These are phyloP conservation scores for Drosophila albomicans DNA, from an alignment of 1,140 invertebrate species.

Conservation along the genomic window DNA sequence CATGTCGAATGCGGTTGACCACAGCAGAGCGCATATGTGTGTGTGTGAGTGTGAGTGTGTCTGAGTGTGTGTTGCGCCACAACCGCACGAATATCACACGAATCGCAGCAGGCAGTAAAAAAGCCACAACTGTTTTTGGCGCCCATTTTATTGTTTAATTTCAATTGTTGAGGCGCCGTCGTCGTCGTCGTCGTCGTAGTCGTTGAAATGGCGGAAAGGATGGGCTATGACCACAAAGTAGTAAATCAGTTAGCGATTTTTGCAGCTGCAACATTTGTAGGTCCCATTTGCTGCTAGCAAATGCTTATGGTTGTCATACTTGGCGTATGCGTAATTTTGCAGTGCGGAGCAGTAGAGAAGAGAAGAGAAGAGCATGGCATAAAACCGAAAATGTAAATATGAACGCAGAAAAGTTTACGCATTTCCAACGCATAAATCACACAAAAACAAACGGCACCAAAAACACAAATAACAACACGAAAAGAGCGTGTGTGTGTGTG, in stretches of 20 bases:
- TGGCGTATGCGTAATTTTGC: slow-evolving; percentile 60
- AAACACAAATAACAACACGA: slow-evolving; percentile 22
- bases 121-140: slow-evolving; percentile 60
- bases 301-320: slow-evolving; percentile 28
- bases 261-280: slow-evolving; percentile 29
- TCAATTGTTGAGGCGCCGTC: slow-evolving; percentile 40
- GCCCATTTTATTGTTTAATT: slow-evolving; percentile 72
- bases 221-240: slow-evolving; percentile 36
- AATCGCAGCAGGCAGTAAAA: slow-evolving; percentile 10
- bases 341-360: neutral
- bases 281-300: no score
- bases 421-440: slow-evolving; percentile 71
- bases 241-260: slow-evolving; percentile 53
- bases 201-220: neutral
- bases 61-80: no score
- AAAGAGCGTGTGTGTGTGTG: neutral
- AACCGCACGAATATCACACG: neutral
- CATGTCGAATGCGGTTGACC: no score
- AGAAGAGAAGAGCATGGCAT: slow-evolving; percentile 24
- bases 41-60: no score
- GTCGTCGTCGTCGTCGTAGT: no score
- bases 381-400: slow-evolving; percentile 50
- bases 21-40: no score
- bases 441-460: slow-evolving; percentile 40
- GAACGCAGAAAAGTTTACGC: slow-evolving; percentile 61